Conservation (phyloP, 2,888 invertebrate genomes). For the Drosophila multiciliata region DNA sequence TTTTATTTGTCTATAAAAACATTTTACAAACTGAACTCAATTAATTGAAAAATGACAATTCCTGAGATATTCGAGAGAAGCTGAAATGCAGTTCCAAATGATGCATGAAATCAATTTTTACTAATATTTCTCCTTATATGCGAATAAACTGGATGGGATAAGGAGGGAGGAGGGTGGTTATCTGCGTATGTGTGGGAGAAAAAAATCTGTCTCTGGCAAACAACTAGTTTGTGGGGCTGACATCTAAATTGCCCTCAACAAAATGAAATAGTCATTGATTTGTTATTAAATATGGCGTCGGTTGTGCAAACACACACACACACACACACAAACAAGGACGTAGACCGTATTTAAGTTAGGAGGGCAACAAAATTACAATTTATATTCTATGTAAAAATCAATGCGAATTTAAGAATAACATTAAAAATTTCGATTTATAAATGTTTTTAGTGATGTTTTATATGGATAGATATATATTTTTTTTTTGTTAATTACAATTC, state of each 20-base stretch:
- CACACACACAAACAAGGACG: conserved; percentile 10
- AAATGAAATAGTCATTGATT: conserved; percentile 71
- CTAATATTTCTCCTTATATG: conserved; percentile 26
- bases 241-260: conserved; percentile 50
- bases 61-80: not conserved
- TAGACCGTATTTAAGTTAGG: not conserved
- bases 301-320: conserved; percentile 52
- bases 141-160: not conserved
- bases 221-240: conserved; percentile 36
- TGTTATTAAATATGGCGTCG: conserved; percentile 74
- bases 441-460: not conserved
- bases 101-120: conserved; percentile 33
- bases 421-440: not conserved
- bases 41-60: not conserved
- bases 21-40: not conserved
- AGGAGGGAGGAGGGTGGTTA: not conserved
- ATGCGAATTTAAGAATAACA: not conserved
- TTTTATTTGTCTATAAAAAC: not conserved
- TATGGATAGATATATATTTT: not conserved
- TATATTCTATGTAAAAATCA: not conserved
- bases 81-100: conserved; percentile 15
- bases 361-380: not conserved
- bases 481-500: not conserved
- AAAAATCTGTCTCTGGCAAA: not conserved
- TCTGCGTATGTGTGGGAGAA: not conserved